Conservation (phyloP, 2,113 vertebrate species). For the Ammospiza caudacuta region DNA sequence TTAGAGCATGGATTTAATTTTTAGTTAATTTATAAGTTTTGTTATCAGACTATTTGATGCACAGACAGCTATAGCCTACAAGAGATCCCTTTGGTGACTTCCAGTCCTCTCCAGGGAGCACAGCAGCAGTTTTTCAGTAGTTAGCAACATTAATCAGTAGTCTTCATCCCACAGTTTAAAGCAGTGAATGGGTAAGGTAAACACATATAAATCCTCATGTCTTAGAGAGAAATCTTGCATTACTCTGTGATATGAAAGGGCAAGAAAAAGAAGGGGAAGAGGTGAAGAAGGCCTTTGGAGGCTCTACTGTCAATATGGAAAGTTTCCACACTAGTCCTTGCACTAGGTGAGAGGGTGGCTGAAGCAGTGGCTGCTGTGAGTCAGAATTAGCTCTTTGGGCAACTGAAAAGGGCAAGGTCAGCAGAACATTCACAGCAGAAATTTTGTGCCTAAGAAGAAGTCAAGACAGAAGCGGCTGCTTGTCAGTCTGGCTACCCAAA, state of each 20-base stretch:
- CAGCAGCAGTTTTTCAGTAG: not conserved
- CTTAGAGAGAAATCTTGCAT: not conserved
- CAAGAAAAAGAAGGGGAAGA: not conserved
- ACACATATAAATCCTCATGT: constrained; percentile 27
- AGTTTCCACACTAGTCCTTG: not conserved
- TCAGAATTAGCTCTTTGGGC: not conserved
- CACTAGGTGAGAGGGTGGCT: not conserved
- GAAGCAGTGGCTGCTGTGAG: not conserved
- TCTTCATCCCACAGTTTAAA: not conserved
- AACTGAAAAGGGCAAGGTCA: not conserved
- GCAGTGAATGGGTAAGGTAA: not conserved
- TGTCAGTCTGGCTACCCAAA: not conserved
- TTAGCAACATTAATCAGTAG: constrained; percentile 1
- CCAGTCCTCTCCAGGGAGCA: not conserved
- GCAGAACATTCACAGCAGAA: not conserved
- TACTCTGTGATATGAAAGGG: not conserved
- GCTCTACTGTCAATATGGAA: not conserved
- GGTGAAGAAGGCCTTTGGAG: not conserved
- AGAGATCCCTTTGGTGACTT: not conserved
- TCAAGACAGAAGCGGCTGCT: not conserved
- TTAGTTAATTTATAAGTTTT: not conserved
- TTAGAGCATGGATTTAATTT: not conserved
- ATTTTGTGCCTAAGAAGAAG: not conserved
- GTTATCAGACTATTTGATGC: not conserved
- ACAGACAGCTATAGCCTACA: not conserved